Evolutionary conservation across 1,140 invertebrate species (phyloP).

Genomic region (Cotesia typhae): DNA sequence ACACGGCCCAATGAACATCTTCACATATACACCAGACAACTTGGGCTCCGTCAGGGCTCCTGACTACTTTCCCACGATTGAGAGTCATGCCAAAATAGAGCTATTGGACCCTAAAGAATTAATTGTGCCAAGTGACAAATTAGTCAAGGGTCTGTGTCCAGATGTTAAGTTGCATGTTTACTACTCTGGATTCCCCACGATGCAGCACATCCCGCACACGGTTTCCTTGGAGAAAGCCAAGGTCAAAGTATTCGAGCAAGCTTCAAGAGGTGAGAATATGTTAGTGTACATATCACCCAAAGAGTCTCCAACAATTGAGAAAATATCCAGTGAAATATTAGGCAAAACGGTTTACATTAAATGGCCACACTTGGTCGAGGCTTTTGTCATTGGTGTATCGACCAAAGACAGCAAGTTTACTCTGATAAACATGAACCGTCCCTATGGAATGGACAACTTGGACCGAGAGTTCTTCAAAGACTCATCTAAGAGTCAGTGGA

Average conservation of each 20-base stretch:
- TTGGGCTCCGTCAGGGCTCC: conserved; percentile 69
- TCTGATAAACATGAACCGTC: conserved; percentile 25
- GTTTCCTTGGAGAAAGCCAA: conserved; percentile 74
- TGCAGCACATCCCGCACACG: conserved; percentile 83
- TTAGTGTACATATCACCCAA: conserved; percentile 73
- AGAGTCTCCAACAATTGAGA: conserved; percentile 50
- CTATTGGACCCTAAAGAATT: conserved; percentile 70
- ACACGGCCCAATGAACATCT: conserved; percentile 87
- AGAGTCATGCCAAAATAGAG: conserved; percentile 69
- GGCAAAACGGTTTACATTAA: conserved; percentile 80
- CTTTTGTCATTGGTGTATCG: conserved; percentile 53
- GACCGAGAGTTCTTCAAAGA: conserved; percentile 23
- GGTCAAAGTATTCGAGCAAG: conserved; percentile 87
- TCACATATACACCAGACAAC: conserved; percentile 72
- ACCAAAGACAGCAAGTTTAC: conserved; percentile 40
- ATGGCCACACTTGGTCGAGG: conserved; percentile 91
- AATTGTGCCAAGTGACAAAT: conserved; percentile 67
- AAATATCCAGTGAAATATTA: conserved; percentile 72
- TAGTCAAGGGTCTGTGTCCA: conserved; percentile 79
- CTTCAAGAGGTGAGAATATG: conserved; percentile 82
- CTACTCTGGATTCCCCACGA: conserved; percentile 90
- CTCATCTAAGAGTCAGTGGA: conserved; percentile 11
- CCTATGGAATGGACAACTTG: conserved; percentile 33
- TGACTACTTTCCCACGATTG: conserved; percentile 74
- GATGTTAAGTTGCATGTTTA: conserved; percentile 76